Evolutionary conservation across 2,797 vertebrate genomes (phyloP).

Genomic region (Lophius americanus): DNA sequence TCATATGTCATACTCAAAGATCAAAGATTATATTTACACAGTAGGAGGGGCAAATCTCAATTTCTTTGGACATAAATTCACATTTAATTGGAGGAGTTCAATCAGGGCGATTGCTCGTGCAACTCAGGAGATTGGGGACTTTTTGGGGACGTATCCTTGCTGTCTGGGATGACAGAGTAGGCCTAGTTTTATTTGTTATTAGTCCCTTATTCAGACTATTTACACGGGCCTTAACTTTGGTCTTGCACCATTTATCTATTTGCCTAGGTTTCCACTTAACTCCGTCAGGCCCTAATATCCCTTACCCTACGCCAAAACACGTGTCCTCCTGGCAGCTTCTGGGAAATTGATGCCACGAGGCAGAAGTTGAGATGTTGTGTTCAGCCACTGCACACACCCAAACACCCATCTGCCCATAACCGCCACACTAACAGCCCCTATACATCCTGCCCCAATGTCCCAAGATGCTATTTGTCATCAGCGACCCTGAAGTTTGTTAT

Average conservation of each 20-base stretch:
- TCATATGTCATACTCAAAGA: too few species aligned
- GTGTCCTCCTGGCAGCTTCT: slow-evolving; percentile 51
- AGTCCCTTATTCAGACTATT: slow-evolving; percentile 72
- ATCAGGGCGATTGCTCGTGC: slow-evolving; percentile 43
- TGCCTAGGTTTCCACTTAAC: slow-evolving; percentile 37
- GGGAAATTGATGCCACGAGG: slow-evolving; percentile 60
- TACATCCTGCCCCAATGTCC: slow-evolving; percentile 58
- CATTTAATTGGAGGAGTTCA: slow-evolving; percentile 32
- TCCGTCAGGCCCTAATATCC: slow-evolving; percentile 41
- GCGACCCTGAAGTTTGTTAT: slow-evolving; percentile 71
- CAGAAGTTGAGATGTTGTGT: slow-evolving; percentile 75
- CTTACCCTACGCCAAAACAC: slow-evolving; percentile 55
- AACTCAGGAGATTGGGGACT: slow-evolving; percentile 23
- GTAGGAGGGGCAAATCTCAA: too few species aligned
- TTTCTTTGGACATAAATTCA: too few species aligned
- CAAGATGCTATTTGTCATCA: slow-evolving; percentile 68
- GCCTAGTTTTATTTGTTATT: slow-evolving; percentile 77
- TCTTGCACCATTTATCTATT: slow-evolving; percentile 46
- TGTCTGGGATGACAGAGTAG: background rate
- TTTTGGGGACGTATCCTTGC: too few species aligned
- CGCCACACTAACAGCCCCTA: background rate
- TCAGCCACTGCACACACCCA: slow-evolving; percentile 36
- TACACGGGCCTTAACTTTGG: slow-evolving; percentile 70
- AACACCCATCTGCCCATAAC: slow-evolving; percentile 47
- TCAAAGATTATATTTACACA: too few species aligned